Conservation (phyloP, 2,113 vertebrate species). For the Serilophus lunatus region DNA sequence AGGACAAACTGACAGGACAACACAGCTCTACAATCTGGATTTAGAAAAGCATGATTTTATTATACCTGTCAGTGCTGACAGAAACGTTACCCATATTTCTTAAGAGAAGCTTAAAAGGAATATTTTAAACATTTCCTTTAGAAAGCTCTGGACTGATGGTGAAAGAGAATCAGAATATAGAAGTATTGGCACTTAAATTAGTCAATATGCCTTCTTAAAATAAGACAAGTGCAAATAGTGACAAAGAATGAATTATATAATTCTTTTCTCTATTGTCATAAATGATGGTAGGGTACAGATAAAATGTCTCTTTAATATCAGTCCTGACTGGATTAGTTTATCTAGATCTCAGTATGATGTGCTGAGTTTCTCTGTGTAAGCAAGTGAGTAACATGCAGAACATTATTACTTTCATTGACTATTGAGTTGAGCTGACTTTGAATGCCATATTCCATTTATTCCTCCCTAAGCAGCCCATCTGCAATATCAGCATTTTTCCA, state of each 20-base stretch:
- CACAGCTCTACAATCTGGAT: background rate
- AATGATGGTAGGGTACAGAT: background rate
- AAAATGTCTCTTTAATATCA: background rate
- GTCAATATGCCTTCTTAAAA: background rate
- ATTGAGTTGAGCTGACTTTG: background rate
- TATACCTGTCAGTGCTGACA: background rate
- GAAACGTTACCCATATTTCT: background rate
- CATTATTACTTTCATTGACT: background rate
- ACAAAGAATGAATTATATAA: background rate
- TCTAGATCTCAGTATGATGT: background rate
- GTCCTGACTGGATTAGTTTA: background rate
- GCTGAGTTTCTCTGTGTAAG: background rate
- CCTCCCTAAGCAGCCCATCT: background rate
- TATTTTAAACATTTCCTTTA: background rate
- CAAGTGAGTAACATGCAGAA: background rate
- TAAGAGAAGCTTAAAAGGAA: background rate
- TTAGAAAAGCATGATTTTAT: background rate
- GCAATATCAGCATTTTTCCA: constrained; percentile 1
- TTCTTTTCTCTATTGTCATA: background rate
- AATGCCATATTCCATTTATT: background rate
- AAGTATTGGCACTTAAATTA: background rate
- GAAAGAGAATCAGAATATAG: background rate
- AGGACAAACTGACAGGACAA: background rate
- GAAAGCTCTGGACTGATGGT: background rate
- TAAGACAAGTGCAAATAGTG: background rate